Evolutionary conservation across 2,888 invertebrate genomes (phyloP).

Genomic region (Uloborus plumipes): DNA sequence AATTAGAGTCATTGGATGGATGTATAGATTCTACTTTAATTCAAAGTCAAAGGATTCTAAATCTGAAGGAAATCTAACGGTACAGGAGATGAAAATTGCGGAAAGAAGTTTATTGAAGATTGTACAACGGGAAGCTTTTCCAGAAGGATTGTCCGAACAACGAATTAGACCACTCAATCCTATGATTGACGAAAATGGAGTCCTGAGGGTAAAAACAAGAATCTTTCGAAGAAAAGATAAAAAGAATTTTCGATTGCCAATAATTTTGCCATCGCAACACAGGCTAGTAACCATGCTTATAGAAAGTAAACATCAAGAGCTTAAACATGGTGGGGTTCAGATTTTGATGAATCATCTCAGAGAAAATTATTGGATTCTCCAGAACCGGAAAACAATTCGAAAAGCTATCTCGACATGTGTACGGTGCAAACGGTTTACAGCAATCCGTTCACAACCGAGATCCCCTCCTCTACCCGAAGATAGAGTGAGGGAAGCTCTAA

Average conservation of each 20-base stretch:
- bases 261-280: not conserved
- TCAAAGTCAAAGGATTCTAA: not conserved
- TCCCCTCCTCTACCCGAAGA: not conserved
- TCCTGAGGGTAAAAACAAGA: not conserved
- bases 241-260: not conserved
- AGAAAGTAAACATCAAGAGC: not conserved
- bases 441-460: not conserved
- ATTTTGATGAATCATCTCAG: not conserved
- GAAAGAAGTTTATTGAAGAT: not conserved
- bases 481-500: not conserved
- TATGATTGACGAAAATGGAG: not conserved
- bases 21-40: not conserved
- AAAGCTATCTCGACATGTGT: not conserved
- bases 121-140: not conserved
- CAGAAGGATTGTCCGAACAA: not conserved
- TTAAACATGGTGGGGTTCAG: slow-evolving; percentile 4
- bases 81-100: not conserved
- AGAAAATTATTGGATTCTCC: slow-evolving; percentile 7
- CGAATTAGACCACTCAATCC: not conserved
- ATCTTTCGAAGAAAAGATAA: not conserved
- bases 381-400: not conserved
- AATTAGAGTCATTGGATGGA: not conserved
- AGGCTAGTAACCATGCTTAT: not conserved
- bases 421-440: not conserved
- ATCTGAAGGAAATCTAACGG: not conserved